Evolutionary conservation across 1,140 invertebrate species (phyloP).

Genomic region (Leptopilina boulardi): DNA sequence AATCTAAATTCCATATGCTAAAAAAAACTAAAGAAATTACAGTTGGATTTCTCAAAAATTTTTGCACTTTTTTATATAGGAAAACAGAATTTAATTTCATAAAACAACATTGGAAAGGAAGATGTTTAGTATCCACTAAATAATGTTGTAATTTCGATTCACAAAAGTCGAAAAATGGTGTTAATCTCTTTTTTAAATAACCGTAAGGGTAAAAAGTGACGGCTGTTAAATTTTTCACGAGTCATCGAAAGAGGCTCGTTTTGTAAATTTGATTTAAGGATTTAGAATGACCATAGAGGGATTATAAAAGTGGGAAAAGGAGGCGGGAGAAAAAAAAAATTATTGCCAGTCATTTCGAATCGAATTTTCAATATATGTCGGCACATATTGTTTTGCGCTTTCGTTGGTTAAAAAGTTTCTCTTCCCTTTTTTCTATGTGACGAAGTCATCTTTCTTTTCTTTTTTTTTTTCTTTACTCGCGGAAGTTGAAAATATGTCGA

Average conservation of each 20-base stretch:
- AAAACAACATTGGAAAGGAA: too few relatives aligned
- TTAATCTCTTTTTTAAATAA: not conserved
- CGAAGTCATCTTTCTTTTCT: conserved; percentile 45
- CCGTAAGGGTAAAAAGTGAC: not conserved
- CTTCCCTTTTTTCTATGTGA: conserved; percentile 28
- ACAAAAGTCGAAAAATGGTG: not conserved
- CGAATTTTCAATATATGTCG: conserved; percentile 58
- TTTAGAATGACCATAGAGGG: conserved; percentile 29
- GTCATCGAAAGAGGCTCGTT: conserved; percentile 12
- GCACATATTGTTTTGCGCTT: conserved; percentile 72
- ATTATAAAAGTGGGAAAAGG: conserved; percentile 26
- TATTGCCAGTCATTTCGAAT: conserved; percentile 57
- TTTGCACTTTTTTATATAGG: too few relatives aligned
- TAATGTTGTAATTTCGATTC: not conserved
- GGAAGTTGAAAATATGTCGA: conserved; percentile 73
- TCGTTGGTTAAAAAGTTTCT: not conserved
- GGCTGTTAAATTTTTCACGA: conserved; percentile 7
- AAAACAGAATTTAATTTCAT: too few relatives aligned
- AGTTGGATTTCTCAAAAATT: too few relatives aligned
- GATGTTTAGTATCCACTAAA: too few relatives aligned
- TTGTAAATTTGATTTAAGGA: conserved; percentile 37
- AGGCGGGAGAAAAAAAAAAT: conserved; percentile 40
- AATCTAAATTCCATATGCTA: too few relatives aligned
- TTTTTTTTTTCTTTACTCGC: conserved; percentile 56
- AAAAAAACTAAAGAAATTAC: too few relatives aligned